Percentiles rank a stretch among this genome's conserved stretches.
These are phyloP conservation scores for Echeneis naucrates DNA, from an alignment of 2,797 vertebrate genomes.

Conservation along the genomic window DNA sequence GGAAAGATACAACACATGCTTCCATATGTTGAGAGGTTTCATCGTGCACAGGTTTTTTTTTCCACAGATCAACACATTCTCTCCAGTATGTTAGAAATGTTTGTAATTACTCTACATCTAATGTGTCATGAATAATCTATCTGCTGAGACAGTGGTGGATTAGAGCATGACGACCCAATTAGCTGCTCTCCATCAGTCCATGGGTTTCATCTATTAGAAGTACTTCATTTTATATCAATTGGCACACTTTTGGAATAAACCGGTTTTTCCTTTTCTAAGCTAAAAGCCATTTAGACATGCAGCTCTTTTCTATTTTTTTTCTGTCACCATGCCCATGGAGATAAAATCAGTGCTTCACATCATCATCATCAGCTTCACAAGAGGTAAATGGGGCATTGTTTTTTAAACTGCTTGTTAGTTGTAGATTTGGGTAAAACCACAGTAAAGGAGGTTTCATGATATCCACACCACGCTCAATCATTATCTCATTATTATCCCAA, in stretches of 20 bases:
- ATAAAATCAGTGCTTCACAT: not conserved
- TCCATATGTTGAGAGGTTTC: not conserved
- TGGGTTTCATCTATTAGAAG: not conserved
- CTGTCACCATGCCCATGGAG: not conserved
- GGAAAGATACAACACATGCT: not conserved
- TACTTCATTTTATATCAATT: not conserved
- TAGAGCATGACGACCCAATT: not conserved
- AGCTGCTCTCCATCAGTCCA: not conserved
- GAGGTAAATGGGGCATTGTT: not conserved
- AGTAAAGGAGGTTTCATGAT: not conserved
- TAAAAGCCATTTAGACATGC: not conserved
- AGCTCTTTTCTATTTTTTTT: not conserved
- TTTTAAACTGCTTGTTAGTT: not conserved
- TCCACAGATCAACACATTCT: no score
- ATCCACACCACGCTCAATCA: not conserved
- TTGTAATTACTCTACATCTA: not conserved
- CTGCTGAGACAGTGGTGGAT: not conserved
- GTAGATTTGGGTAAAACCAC: not conserved
- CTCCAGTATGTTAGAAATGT: not conserved
- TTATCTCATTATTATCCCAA: not conserved
- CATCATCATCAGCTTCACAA: no score
- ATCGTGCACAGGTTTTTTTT: not conserved
- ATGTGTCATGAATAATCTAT: conserved; percentile 1
- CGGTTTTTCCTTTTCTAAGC: not conserved
- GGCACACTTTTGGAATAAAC: not conserved